Evolutionary conservation across 2,888 invertebrate genomes (phyloP).

Genomic region (Oligia latruncula): DNA sequence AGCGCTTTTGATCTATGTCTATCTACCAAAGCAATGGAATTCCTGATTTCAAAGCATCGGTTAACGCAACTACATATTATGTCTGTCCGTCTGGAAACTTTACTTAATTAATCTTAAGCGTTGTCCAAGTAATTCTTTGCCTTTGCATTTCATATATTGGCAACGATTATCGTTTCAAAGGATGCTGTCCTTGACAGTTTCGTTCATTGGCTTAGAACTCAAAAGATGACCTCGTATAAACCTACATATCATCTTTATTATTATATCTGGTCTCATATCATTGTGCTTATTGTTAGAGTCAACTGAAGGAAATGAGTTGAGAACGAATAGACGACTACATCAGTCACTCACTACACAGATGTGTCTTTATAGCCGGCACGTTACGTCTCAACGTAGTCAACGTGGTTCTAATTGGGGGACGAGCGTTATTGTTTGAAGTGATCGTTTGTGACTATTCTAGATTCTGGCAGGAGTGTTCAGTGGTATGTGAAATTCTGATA

Average conservation of each 20-base stretch:
- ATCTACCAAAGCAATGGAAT: not conserved
- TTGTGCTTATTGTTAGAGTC: constrained; percentile 26
- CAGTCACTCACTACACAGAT: constrained; percentile 50
- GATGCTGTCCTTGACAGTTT: constrained; percentile 16
- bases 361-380: constrained; percentile 47
- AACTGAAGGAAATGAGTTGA: constrained; percentile 23
- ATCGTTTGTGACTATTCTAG: constrained; percentile 12
- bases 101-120: not conserved
- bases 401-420: constrained; percentile 53
- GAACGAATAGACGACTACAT: constrained; percentile 24
- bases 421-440: constrained; percentile 30
- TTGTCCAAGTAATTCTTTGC: not conserved
- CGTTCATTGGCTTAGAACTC: not conserved
- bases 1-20: not conserved
- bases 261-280: constrained; percentile 8
- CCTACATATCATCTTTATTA: not conserved
- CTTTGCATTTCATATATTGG: constrained; percentile 1
- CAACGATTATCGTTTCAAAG: not conserved
- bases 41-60: not conserved
- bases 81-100: not conserved
- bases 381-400: constrained; percentile 11
- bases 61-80: not conserved
- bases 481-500: not conserved
- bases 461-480: not conserved
- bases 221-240: constrained; percentile 5